A percentile compares a stretch with the other conserved stretches of the same genome.
These are phyloP conservation scores for Lerista edwardsae DNA, from an alignment of 2,797 vertebrate species.

Conservation along the genomic window DNA sequence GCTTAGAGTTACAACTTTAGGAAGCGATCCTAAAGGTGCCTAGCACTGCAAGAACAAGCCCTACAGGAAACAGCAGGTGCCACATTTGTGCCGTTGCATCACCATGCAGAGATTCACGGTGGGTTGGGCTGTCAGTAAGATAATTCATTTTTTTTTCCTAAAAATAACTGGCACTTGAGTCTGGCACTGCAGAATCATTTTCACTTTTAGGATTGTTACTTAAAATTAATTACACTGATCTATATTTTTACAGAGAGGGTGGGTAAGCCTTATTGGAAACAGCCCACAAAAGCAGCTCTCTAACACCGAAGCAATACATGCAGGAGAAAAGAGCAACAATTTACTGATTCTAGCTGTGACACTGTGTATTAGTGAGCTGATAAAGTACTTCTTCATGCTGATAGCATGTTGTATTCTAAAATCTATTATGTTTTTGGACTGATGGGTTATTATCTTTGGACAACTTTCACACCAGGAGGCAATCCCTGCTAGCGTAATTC, in stretches of 20 bases:
- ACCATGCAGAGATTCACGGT: not conserved
- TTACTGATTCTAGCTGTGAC: constrained; percentile 78
- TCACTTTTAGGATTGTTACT: constrained; percentile 27
- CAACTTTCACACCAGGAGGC: constrained; percentile 77
- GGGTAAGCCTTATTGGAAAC: constrained; percentile 54
- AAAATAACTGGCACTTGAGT: constrained; percentile 9
- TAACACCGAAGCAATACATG: constrained; percentile 63
- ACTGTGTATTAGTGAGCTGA: constrained; percentile 66
- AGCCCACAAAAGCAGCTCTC: constrained; percentile 56
- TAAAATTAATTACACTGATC: constrained; percentile 57
- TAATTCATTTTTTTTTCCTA: not conserved
- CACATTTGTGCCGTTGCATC: no score
- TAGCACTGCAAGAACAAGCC: no score
- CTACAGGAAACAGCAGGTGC: no score
- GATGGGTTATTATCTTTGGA: constrained; percentile 77
- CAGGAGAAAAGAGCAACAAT: constrained; percentile 72
- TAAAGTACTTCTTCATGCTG: constrained; percentile 70
- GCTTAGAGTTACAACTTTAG: no score
- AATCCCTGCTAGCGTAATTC: constrained; percentile 69
- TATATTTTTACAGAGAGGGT: constrained; percentile 24
- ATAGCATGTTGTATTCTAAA: constrained; percentile 69
- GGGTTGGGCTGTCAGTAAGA: no score
- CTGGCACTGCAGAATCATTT: not conserved
- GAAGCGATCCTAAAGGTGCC: no score
- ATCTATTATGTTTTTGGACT: constrained; percentile 74